Evolutionary conservation across 2,888 invertebrate species (phyloP), one percentile per base, ranked within the genome.

Genomic region (Zygaena filipendulae): DNA sequence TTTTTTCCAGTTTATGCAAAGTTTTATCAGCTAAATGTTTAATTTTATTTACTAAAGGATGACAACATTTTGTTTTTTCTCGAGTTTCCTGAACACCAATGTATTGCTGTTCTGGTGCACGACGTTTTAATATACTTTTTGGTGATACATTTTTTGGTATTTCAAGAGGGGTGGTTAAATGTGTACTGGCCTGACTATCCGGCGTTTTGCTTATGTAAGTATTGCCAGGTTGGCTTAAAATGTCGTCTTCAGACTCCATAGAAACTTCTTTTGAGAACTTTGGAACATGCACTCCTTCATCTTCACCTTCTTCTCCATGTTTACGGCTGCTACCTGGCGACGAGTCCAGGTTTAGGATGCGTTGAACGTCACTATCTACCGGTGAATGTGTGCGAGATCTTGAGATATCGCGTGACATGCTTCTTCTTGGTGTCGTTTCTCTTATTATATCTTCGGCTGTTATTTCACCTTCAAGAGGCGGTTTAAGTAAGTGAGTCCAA

Each of bases 401-500:
- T 36, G 75, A 67, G 32, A 69, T 47, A 43, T 80, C 80, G 11
- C 79, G 67, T 20, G 79, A 79, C 77, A 77, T 80, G 40, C 70
- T 75, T 60, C 74, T 66, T 40, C 64, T 52, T 9, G 81, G 80
- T 11, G 70, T 75, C 3, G 72, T 60, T 43, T 70, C 74, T 41
- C 75, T 60, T 35, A 77, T 59, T 42, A 84, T 54, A 59, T 82
- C 62, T 60, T 77, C 80, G 13, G 79, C 79, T 25, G 80, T 79
- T 36, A 81, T 66, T 51, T 72, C 70, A 29, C 72, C 75, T 45
- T 68, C 64, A 11, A 86, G 59, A 0, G 86, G 85, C 12, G 77
- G 82, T 59, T 90, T 90, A 48, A 87, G 81, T 13, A 91, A 67
- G 62, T 90, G 85, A 8, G 91, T 91, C 90, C 91, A 91, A 43